Percentiles rank a stretch among this genome's conserved stretches.
Conservation (phyloP, 2,888 invertebrate species). For the Pogonocherus hispidulus region DNA sequence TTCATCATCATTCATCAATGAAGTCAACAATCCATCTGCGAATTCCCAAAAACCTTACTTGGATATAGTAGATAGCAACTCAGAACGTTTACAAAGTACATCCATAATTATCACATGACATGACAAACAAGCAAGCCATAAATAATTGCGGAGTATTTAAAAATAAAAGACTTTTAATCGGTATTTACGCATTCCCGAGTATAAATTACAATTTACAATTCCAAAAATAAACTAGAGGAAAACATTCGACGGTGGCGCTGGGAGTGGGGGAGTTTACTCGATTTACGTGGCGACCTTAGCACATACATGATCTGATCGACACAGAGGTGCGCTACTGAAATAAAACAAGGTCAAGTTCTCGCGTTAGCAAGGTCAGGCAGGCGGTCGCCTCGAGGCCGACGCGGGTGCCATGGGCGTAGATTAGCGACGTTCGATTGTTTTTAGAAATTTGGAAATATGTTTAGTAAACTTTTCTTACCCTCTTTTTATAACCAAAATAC, state of each 20-base stretch:
- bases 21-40: not conserved
- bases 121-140: not conserved
- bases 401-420: constrained; percentile 33
- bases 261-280: constrained; percentile 29
- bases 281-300: constrained; percentile 28
- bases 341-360: constrained; percentile 45
- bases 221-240: constrained; percentile 28
- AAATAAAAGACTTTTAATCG: constrained; percentile 20
- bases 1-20: no score
- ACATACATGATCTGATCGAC: constrained; percentile 16
- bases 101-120: not conserved
- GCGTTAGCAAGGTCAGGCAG: constrained; percentile 39
- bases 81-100: no score
- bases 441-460: not conserved
- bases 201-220: constrained; percentile 26
- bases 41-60: not conserved
- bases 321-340: constrained; percentile 41
- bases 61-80: no score
- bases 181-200: constrained; percentile 22
- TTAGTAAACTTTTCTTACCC: no score
- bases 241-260: constrained; percentile 9
- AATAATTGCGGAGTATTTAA: constrained; percentile 16
- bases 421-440: not conserved
- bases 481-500: no score
- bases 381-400: constrained; percentile 29